These are phyloP conservation scores for Bombycilla garrulus DNA, from an alignment of 2,113 vertebrate species.

Conservation along the genomic window DNA sequence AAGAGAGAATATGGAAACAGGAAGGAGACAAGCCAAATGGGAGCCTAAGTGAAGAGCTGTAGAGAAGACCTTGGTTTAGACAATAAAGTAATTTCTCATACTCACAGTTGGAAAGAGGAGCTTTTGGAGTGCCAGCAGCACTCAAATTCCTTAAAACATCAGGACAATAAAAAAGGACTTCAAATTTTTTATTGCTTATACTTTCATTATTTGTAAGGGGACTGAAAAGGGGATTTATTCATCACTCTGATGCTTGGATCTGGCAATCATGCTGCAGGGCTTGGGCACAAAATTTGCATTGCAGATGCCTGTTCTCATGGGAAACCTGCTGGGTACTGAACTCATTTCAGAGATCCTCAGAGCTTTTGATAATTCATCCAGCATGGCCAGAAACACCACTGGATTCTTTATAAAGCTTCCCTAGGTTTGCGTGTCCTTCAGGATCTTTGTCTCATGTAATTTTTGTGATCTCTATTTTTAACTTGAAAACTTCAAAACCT, in stretches of 20 bases:
- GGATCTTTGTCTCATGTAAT: neutral
- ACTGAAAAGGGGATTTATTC: neutral
- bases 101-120: neutral
- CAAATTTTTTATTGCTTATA: neutral
- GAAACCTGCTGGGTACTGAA: conserved; percentile 29
- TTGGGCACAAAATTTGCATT: conserved; percentile 26
- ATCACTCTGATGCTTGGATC: neutral
- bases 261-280: neutral
- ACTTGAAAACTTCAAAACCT: neutral
- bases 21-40: neutral
- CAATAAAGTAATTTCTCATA: neutral
- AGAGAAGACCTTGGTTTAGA: neutral
- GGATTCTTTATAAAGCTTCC: neutral
- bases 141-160: neutral
- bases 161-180: neutral
- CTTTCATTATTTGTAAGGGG: neutral
- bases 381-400: neutral
- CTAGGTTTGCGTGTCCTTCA: neutral
- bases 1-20: neutral
- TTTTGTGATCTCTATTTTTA: neutral
- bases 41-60: neutral
- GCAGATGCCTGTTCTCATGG: conserved; percentile 10
- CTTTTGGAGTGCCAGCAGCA: neutral
- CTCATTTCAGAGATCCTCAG: neutral
- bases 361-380: neutral